Evolutionary conservation across 2,113 vertebrate species (phyloP).

Genomic region (Cygnus atratus): DNA sequence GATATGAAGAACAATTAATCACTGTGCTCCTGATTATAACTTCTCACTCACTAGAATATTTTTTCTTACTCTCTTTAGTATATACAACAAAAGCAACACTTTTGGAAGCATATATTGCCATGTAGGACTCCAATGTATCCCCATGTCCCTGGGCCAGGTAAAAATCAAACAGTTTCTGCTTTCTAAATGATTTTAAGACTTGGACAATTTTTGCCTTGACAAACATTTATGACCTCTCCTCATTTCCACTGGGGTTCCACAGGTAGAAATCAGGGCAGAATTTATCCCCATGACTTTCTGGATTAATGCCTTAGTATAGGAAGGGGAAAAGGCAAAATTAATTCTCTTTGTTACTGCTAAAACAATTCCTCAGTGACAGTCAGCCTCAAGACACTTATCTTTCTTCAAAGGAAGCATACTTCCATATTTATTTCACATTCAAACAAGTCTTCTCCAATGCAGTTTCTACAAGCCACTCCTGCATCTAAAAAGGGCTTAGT

Average conservation of each 20-base stretch:
- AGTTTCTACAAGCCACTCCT: not conserved
- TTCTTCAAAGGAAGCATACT: slow-evolving; percentile 21
- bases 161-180: not conserved
- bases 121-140: not conserved
- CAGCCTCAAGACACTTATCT: not conserved
- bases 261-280: slow-evolving; percentile 58
- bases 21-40: slow-evolving; percentile 32
- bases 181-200: not conserved
- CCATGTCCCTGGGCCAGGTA: not conserved
- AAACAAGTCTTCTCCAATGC: not conserved
- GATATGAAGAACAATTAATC: slow-evolving; percentile 61
- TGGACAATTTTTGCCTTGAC: not conserved
- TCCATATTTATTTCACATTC: not conserved
- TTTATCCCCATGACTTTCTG: slow-evolving; percentile 35
- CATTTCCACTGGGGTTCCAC: slow-evolving; percentile 29
- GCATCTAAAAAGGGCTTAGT: not conserved
- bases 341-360: slow-evolving; percentile 34
- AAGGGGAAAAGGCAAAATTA: slow-evolving; percentile 61
- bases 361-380: slow-evolving; percentile 4
- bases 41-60: not conserved
- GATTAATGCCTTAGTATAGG: slow-evolving; percentile 17
- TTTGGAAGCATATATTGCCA: not conserved
- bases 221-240: slow-evolving; percentile 35
- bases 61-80: not conserved
- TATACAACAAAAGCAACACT: not conserved